phyloP scores from a whole-genome alignment of 2,888 invertebrate genomes.

The Tetranychus truncatus region DNA sequence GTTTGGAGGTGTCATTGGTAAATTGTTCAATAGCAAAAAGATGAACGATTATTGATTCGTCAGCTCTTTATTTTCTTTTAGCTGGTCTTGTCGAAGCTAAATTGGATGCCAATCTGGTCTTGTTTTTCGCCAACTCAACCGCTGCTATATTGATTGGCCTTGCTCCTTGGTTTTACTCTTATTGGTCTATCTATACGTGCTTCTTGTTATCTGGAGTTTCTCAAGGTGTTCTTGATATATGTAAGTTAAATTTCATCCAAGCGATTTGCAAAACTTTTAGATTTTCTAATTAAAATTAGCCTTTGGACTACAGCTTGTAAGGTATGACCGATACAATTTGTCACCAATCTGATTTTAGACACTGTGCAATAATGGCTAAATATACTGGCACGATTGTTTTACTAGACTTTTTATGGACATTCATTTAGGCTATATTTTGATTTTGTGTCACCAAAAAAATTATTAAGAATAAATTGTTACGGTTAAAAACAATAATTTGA shows the following conservation, averaged over 20 bases:
- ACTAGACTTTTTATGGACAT: too few species aligned
- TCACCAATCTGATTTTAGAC: too few species aligned
- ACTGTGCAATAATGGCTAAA: too few species aligned
- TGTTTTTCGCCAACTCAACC: not conserved
- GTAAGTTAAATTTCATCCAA: not conserved
- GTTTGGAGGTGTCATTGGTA: not conserved
- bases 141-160: not conserved
- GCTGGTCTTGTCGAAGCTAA: not conserved
- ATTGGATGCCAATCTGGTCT: not conserved
- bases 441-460: too few species aligned
- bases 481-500: too few species aligned
- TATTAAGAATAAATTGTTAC: too few species aligned
- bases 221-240: slow-evolving; percentile 5
- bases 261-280: too few species aligned
- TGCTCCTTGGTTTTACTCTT: not conserved
- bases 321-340: too few species aligned
- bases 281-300: too few species aligned
- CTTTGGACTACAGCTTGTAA: too few species aligned
- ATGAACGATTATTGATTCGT: not conserved
- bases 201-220: not conserved
- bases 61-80: not conserved
- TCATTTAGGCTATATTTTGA: too few species aligned
- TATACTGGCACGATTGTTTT: too few species aligned
- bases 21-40: not conserved
- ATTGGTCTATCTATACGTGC: not conserved